A percentile compares a stretch with the other conserved stretches of the same genome.
Conservation (phyloP, 2,113 vertebrate genomes). For the Jacana jacana region DNA sequence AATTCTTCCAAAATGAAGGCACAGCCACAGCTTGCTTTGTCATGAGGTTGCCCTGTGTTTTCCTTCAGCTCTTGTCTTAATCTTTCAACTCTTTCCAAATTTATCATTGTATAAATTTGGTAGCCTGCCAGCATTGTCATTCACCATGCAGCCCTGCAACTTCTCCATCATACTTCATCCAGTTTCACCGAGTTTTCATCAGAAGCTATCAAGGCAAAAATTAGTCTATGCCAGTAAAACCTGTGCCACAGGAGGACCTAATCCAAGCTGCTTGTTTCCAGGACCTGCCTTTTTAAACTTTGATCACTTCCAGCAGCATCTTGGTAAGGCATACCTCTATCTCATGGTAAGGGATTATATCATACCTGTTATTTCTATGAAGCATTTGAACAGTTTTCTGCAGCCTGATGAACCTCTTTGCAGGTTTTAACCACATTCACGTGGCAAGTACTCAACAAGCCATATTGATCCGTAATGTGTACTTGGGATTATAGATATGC, state of each 20-base stretch:
- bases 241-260: background rate
- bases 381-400: background rate
- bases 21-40: background rate
- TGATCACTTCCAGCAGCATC: background rate
- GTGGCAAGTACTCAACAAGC: background rate
- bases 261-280: background rate
- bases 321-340: fast-evolving
- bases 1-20: background rate
- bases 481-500: background rate
- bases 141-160: background rate
- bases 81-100: background rate
- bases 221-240: background rate
- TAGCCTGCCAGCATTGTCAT: background rate
- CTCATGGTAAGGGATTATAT: fast-evolving
- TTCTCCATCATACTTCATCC: background rate
- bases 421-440: background rate
- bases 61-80: background rate
- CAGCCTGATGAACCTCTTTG: background rate
- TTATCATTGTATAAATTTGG: background rate
- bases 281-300: background rate
- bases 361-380: background rate
- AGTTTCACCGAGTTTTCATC: background rate
- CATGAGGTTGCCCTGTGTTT: background rate
- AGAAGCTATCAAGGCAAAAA: background rate
- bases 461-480: background rate